Evolutionary conservation across 53 echinoderm and acorn worm species (phyloP), one percentile per base, ranked within the genome.

Genomic region (Paelopatides confundens): DNA sequence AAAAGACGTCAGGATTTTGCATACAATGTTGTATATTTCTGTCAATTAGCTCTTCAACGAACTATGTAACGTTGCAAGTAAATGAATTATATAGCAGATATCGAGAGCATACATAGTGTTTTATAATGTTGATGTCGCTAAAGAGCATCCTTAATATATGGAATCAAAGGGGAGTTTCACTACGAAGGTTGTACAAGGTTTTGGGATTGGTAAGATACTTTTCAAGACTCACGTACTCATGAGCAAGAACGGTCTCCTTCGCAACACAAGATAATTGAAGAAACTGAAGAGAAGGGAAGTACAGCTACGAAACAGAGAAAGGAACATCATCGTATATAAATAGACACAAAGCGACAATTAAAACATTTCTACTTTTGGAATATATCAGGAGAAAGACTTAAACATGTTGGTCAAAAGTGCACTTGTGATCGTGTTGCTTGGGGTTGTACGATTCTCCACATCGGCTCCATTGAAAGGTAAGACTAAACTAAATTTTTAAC

Each of bases 341-440:
- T 48, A 48, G 14, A 58, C 18, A 58, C 58, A 21, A 18, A 21
- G n/a, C 24, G 58, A 0, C 21, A 58, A n/a, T 58, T 58, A 23
- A 58, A 18, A 58, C 43, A 0, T 58, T 58, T 58, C 15, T 21
- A 48, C 58, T n/a, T 18, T 58, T 21, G 58, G 58, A 58, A 58
- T 58, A 58, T 58, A 58, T 58, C n/a, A 6, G n/a, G 24, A 21
- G 23, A 39, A 24, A 24, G 40, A 14, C 24, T 74, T 39, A 40
- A 74, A 74, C 26, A 74, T 74, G 74, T 39, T 74, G 39, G 74
- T 26, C 17, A 74, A 74, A 74, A 74, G 38, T 40, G 74, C 40
- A 39, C 74, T 74, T 74, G 40, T 74, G 24, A 23, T 74, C 28
- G 46, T 74, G 4, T 74, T 74, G 18, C 74, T 74, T 15, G 74